Evolutionary conservation across 1,140 invertebrate species (phyloP), one percentile per base, ranked within the genome.

Genomic region (Trichonephila clavipes): DNA sequence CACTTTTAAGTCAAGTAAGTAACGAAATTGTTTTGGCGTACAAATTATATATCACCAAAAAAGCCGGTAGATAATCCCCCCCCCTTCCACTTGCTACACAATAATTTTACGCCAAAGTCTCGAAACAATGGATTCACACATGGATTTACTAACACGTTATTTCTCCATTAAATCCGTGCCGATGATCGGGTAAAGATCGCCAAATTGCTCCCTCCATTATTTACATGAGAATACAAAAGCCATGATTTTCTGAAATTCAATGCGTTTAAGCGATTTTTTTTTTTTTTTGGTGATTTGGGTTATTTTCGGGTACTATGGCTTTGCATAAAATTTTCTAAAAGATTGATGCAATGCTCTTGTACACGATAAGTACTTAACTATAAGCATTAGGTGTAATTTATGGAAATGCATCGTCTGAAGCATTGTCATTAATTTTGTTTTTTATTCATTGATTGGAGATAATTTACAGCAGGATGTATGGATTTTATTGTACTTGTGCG

Each of bases 71-170:
- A 28, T 40, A 40, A 77, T 77, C 72, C 72, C 14, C 72, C 69
- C 69, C 24, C 21, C 2, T 40, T 40, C 34, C 4, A 51, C 1
- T 64, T 21, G 7, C 72, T 44, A 34, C n/a, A 58, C 69, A 61
- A 90, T 82, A 62, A 90, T 90, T 90, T 90, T 58, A 82, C 89
- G 89, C 89, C 89, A 82, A 90, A 85, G 44, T 24, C 24, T 59
- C 44, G 83, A 58, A 58, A 85, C 44, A 85, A 85, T 77, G 72
- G 72, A 24, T 85, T 85, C 83, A 51, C 83, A 85, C 83, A 51
- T 85, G 83, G 83, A 85, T 85, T 85, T 85, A 51, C 44, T 85
- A n/a, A 82, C 89, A 90, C 89, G 89, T 90, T 90, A 90, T 90
- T 61, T 82, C 51, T 28, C 69, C 89, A 90, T 90, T 90, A 90